Conservation (phyloP, 2,113 vertebrate genomes). For the Coptodon rendalli region DNA sequence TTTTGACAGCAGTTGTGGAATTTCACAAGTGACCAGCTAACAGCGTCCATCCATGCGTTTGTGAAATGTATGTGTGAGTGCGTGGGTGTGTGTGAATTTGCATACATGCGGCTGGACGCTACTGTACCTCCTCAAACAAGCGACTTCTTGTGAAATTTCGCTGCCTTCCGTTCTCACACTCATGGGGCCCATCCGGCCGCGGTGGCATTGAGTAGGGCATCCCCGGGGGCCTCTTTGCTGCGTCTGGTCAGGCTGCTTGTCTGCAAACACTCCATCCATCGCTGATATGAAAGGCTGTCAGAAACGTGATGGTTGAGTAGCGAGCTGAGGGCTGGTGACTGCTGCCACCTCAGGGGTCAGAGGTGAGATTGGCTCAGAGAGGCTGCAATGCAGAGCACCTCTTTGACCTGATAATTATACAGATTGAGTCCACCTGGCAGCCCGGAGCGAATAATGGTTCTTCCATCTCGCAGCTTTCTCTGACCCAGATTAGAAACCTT, state of each 20-base stretch:
- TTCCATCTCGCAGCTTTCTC: neutral
- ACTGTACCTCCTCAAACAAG: slow-evolving; percentile 15
- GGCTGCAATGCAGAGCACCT: slow-evolving; percentile 35
- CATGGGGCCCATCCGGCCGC: neutral
- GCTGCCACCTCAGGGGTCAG: slow-evolving; percentile 56
- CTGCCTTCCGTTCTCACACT: neutral
- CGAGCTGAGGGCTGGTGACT: slow-evolving; percentile 30
- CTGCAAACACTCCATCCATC: slow-evolving; percentile 59
- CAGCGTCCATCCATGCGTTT: neutral
- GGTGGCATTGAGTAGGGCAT: neutral
- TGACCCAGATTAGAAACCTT: slow-evolving; percentile 31
- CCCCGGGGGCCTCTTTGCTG: slow-evolving; percentile 36
- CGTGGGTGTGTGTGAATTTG: neutral
- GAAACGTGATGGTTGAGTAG: slow-evolving; percentile 46
- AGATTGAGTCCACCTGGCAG: slow-evolving; percentile 63
- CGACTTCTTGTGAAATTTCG: slow-evolving; percentile 26
- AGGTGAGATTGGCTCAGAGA: slow-evolving; percentile 51
- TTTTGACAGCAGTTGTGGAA: slow-evolving; percentile 34
- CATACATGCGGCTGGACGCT: neutral
- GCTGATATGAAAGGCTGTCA: slow-evolving; percentile 62
- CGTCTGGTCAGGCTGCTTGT: slow-evolving; percentile 36
- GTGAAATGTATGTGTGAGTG: neutral
- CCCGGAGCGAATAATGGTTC: slow-evolving; percentile 17
- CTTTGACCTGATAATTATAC: slow-evolving; percentile 53
- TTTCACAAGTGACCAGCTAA: slow-evolving; percentile 5